Evolutionary conservation across 2,797 vertebrate species (phyloP).

Genomic region (Gorsachius magnificus): DNA sequence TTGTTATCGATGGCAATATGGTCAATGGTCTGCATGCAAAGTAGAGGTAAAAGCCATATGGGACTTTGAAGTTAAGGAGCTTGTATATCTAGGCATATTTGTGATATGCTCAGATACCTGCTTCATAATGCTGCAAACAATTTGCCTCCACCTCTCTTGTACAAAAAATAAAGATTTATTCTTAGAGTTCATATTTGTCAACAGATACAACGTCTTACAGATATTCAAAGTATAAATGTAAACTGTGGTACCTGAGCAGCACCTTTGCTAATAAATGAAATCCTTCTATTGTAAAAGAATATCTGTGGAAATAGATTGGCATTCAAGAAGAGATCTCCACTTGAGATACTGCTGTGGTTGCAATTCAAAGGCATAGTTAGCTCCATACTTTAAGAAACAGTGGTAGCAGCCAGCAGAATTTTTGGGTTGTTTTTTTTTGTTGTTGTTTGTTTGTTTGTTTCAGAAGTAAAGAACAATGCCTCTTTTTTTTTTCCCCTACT

Average conservation of each 20-base stretch:
- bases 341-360: background rate
- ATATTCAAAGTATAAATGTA: background rate
- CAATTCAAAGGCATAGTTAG: background rate
- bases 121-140: background rate
- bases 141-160: background rate
- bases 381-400: background rate
- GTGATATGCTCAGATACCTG: background rate
- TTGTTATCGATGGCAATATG: conserved; percentile 93
- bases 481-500: background rate
- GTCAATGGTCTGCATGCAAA: conserved; percentile 90
- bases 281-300: background rate
- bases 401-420: background rate
- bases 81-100: background rate
- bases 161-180: background rate
- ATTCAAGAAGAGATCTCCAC: background rate
- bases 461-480: background rate
- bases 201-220: background rate
- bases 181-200: background rate
- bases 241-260: background rate
- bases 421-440: background rate
- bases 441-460: background rate
- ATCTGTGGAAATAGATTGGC: background rate
- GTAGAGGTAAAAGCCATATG: conserved; percentile 84
- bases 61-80: background rate
- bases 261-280: background rate